Conservation (phyloP, 2,888 invertebrate species). For the Eudemis profundana region DNA sequence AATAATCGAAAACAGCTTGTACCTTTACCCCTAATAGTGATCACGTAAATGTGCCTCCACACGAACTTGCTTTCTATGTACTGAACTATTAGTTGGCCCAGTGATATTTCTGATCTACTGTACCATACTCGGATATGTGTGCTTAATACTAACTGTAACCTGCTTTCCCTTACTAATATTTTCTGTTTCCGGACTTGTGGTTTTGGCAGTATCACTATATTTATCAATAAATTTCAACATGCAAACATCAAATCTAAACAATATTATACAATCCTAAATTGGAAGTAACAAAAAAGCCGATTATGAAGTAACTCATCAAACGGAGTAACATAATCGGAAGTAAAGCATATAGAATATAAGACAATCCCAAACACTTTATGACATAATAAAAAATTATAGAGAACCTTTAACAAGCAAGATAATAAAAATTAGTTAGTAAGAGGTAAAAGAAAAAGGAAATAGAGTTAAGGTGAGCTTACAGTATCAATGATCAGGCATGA, state of each 20-base stretch:
- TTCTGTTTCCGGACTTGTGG: conserved; percentile 68
- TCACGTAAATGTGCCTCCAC: conserved; percentile 58
- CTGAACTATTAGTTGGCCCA: conserved; percentile 54
- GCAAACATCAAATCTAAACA: not conserved
- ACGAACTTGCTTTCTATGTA: conserved; percentile 57
- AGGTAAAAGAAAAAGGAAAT: too few species aligned
- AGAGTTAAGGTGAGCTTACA: too few species aligned
- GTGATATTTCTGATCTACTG: conserved; percentile 52
- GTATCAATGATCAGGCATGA: too few species aligned
- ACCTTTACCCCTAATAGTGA: conserved; percentile 47
- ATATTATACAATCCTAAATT: too few species aligned
- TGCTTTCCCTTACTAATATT: conserved; percentile 74
- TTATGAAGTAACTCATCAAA: too few species aligned
- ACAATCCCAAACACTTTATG: too few species aligned
- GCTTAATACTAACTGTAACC: conserved; percentile 57
- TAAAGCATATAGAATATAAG: too few species aligned
- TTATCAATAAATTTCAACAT: not conserved
- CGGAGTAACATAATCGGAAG: too few species aligned
- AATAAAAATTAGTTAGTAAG: too few species aligned
- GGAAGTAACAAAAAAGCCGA: too few species aligned
- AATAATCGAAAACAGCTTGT: conserved; percentile 58
- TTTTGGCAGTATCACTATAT: conserved; percentile 59
- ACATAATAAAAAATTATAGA: too few species aligned
- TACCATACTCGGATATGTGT: conserved; percentile 56
- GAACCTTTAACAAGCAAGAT: too few species aligned